phyloP scores from a whole-genome alignment of 2,888 invertebrate species.

The Buathra laborator region DNA sequence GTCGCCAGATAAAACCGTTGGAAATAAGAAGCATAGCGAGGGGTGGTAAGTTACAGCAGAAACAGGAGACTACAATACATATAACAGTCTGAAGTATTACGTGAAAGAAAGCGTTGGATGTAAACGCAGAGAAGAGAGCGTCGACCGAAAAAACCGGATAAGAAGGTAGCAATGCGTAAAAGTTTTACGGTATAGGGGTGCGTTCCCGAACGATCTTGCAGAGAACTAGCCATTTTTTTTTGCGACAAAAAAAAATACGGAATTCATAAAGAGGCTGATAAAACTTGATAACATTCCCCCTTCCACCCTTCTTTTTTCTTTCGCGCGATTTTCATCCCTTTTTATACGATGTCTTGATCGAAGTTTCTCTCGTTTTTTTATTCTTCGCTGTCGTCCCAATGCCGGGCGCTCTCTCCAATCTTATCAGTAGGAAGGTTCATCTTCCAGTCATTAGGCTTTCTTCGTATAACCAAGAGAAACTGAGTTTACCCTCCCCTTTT shows the following conservation, averaged over 20 bases:
- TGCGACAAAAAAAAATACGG: constrained; percentile 9
- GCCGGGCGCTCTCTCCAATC: constrained; percentile 38
- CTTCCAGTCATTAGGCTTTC: constrained; percentile 79
- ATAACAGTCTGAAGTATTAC: neutral
- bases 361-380: constrained; percentile 35
- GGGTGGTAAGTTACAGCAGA: neutral
- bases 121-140: neutral
- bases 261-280: constrained; percentile 69
- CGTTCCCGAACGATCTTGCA: constrained; percentile 1
- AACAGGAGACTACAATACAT: constrained; percentile 5
- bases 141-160: constrained; percentile 42
- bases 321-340: too few relatives aligned
- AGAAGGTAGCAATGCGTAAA: constrained; percentile 63
- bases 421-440: constrained; percentile 77
- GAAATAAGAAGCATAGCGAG: constrained; percentile 52
- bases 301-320: neutral
- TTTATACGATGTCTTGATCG: constrained; percentile 1
- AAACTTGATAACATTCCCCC: constrained; percentile 56
- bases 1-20: constrained; percentile 46
- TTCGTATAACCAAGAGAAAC: constrained; percentile 59
- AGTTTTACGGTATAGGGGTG: constrained; percentile 44
- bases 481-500: constrained; percentile 36
- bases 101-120: neutral
- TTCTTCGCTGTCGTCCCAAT: constrained; percentile 43
- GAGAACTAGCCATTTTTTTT: constrained; percentile 13